Evolutionary conservation across 2,113 vertebrate genomes (phyloP).

Genomic region (Chloropsis hardwickii): DNA sequence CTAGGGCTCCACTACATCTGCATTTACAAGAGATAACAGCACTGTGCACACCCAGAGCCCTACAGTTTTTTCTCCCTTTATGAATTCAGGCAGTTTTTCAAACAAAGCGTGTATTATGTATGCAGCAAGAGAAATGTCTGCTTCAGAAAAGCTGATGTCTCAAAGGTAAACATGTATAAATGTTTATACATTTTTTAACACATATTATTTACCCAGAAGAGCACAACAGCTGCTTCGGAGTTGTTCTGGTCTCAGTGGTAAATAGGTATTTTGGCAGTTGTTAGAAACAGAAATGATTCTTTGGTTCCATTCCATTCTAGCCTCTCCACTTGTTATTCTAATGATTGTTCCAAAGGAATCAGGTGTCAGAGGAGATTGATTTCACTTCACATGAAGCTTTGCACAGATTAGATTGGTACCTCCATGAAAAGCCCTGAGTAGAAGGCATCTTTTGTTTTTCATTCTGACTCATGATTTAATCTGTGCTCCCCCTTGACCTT

Average conservation of each 20-base stretch:
- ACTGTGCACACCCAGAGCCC: neutral
- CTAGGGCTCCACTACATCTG: neutral
- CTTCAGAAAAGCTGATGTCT: slow-evolving; percentile 52
- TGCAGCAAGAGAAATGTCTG: slow-evolving; percentile 32
- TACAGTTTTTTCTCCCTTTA: slow-evolving; percentile 18
- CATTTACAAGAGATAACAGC: neutral
- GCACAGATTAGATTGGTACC: neutral
- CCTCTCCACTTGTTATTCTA: neutral
- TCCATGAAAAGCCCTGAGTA: neutral
- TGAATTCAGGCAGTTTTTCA: slow-evolving; percentile 41
- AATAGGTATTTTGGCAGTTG: slow-evolving; percentile 57
- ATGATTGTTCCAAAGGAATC: slow-evolving; percentile 19
- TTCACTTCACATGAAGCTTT: neutral
- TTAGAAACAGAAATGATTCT: slow-evolving; percentile 42
- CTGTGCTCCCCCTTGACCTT: neutral
- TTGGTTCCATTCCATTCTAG: slow-evolving; percentile 35
- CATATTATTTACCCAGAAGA: slow-evolving; percentile 66
- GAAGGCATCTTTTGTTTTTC: neutral
- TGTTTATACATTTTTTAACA: slow-evolving; percentile 71
- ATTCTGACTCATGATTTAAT: neutral
- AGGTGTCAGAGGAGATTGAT: neutral
- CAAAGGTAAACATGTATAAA: slow-evolving; percentile 59
- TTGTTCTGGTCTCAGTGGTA: slow-evolving; percentile 55
- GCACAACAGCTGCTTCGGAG: slow-evolving; percentile 64
- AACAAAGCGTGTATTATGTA: slow-evolving; percentile 56